Evolutionary conservation across 2,888 invertebrate genomes (phyloP).

Genomic region (Rhagonycha fulva): DNA sequence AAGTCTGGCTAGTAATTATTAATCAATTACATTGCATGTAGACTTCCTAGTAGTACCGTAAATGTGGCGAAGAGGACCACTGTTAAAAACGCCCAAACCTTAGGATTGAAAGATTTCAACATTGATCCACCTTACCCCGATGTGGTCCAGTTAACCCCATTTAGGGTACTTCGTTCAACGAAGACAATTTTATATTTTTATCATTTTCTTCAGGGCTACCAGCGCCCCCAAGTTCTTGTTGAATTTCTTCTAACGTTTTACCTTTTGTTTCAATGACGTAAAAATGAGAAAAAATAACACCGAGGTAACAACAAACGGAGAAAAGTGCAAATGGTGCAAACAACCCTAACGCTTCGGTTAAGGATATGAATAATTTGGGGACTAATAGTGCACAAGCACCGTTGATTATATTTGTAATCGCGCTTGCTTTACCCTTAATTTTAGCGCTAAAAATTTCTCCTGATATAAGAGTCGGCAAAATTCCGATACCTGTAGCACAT

Average conservation of each 20-base stretch:
- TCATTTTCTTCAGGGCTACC: neutral
- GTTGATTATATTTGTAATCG: conserved; percentile 36
- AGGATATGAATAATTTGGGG: conserved; percentile 44
- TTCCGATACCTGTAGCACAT: conserved; percentile 38
- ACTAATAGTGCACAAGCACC: conserved; percentile 30
- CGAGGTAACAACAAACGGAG: conserved; percentile 37
- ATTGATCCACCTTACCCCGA: too few relatives aligned
- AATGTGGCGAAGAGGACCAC: too few relatives aligned
- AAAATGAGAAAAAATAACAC: conserved; percentile 39
- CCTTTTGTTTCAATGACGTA: conserved; percentile 49
- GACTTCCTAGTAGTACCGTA: too few relatives aligned
- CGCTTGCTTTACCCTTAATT: conserved; percentile 44
- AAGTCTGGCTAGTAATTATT: too few relatives aligned
- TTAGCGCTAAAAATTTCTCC: conserved; percentile 45
- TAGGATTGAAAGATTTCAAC: too few relatives aligned
- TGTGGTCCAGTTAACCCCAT: too few relatives aligned
- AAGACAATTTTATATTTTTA: neutral
- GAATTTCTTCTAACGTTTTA: conserved; percentile 50
- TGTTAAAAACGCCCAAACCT: too few relatives aligned
- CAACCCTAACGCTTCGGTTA: conserved; percentile 42
- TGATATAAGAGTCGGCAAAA: conserved; percentile 45
- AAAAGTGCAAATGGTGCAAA: conserved; percentile 45
- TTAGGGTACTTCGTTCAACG: neutral
- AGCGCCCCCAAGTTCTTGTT: conserved; percentile 42
- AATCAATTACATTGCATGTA: too few relatives aligned